Conservation (phyloP, 2,113 vertebrate genomes). For the Erythrolamprus reginae region DNA sequence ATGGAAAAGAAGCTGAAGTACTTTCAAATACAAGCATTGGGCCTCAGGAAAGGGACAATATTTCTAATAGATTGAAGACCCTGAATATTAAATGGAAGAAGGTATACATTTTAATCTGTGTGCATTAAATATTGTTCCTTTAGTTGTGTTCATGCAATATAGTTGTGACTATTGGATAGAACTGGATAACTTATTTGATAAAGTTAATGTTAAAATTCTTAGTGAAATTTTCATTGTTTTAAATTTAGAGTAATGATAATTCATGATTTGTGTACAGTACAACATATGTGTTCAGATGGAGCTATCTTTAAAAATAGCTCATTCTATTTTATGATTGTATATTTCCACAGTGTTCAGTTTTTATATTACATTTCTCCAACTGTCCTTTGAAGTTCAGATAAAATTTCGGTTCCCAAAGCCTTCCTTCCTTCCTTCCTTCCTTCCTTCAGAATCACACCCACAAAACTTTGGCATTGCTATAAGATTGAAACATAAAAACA, state of each 20-base stretch:
- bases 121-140: background rate
- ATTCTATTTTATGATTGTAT: background rate
- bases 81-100: conserved; percentile 86
- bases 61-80: conserved; percentile 73
- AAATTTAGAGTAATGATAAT: background rate
- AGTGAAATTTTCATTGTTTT: background rate
- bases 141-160: background rate
- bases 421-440: background rate
- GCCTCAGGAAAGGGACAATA: conserved; percentile 74
- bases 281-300: background rate
- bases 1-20: conserved; percentile 78
- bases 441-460: background rate
- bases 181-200: background rate
- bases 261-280: background rate
- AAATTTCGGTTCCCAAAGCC: background rate
- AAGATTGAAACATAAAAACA: too few relatives aligned
- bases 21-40: conserved; percentile 74
- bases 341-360: background rate
- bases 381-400: background rate
- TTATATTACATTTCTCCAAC: background rate
- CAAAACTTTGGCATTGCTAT: background rate
- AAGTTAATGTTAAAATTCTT: background rate
- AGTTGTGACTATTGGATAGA: too few relatives aligned
- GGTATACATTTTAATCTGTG: conserved; percentile 56
- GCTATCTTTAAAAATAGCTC: background rate